A percentile compares a stretch with the other conserved stretches of the same genome.
Conservation (phyloP, 2,888 invertebrate genomes). For the Agelastica alni region DNA sequence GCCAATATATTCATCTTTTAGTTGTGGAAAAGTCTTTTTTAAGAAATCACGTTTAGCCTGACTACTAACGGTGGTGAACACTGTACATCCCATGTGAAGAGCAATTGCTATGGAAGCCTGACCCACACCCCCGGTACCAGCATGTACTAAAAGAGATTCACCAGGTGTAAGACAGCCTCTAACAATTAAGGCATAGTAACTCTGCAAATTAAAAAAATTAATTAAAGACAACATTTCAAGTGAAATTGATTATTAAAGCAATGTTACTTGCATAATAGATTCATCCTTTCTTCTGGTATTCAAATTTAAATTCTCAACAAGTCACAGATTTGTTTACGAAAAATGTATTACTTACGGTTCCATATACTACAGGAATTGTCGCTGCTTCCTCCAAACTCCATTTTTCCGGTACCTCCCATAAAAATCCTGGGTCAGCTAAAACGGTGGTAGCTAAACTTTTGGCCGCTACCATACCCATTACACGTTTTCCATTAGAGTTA, state of each 20-base stretch:
- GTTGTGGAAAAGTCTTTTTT: constrained; percentile 81
- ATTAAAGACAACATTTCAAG: too few species aligned
- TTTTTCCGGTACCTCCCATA: constrained; percentile 85
- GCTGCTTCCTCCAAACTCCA: constrained; percentile 93
- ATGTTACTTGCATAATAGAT: too few species aligned
- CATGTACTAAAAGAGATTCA: constrained; percentile 89
- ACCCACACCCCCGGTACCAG: constrained; percentile 95
- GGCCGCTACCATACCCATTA: constrained; percentile 93
- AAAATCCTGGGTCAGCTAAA: constrained; percentile 78
- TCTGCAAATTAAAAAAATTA: too few species aligned
- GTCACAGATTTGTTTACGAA: too few species aligned
- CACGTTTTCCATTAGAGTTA: constrained; percentile 71
- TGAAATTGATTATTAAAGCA: too few species aligned
- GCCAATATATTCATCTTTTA: constrained; percentile 81
- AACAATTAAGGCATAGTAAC: constrained; percentile 86
- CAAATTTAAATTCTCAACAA: too few species aligned
- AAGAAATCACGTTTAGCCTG: constrained; percentile 86
- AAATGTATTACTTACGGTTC: constrained; percentile 72
- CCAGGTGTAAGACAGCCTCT: constrained; percentile 85
- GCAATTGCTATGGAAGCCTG: constrained; percentile 96
- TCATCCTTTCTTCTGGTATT: too few species aligned
- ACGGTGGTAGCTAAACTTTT: constrained; percentile 89
- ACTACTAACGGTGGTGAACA: constrained; percentile 91
- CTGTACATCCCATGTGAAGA: constrained; percentile 83
- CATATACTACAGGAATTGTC: constrained; percentile 93